Percentiles rank a stretch among this genome's conserved stretches.
Evolutionary conservation across 2,797 vertebrate species (phyloP).

Genomic region (Sebastes variabilis): DNA sequence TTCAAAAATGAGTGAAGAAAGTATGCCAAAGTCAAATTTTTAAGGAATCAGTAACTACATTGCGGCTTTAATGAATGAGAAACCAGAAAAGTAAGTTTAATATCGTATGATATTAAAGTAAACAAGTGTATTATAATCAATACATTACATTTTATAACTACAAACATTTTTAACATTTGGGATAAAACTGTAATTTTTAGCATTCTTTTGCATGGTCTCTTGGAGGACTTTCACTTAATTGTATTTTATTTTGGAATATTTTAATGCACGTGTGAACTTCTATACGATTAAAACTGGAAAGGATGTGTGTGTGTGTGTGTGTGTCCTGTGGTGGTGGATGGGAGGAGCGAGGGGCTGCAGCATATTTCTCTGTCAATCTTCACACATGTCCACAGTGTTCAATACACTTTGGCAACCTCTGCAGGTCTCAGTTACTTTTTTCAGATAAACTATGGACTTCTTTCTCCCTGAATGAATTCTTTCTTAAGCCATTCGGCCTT

Average conservation of each 20-base stretch:
- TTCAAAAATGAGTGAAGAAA: background rate
- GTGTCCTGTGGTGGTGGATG: background rate
- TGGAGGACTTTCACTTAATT: background rate
- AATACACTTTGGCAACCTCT: constrained; percentile 70
- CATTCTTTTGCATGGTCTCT: background rate
- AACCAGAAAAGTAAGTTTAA: background rate
- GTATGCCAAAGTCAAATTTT: background rate
- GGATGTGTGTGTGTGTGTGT: background rate
- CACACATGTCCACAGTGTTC: constrained; percentile 67
- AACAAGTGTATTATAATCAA: background rate
- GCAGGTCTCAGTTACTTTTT: constrained; percentile 74
- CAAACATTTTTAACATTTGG: background rate
- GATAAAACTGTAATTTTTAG: background rate
- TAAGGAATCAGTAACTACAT: background rate
- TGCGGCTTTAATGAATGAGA: background rate
- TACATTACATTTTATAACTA: background rate
- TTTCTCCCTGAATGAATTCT: constrained; percentile 81
- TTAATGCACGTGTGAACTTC: background rate
- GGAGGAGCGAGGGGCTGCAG: background rate
- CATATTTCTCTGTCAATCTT: constrained; percentile 66
- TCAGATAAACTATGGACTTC: constrained; percentile 74
- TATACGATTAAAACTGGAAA: background rate
- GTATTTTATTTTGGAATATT: background rate
- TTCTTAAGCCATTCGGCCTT: constrained; percentile 80
- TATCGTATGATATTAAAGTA: too few relatives aligned